These are phyloP conservation scores for Oxyura jamaicensis DNA, from an alignment of 2,113 vertebrate species.

Conservation along the genomic window DNA sequence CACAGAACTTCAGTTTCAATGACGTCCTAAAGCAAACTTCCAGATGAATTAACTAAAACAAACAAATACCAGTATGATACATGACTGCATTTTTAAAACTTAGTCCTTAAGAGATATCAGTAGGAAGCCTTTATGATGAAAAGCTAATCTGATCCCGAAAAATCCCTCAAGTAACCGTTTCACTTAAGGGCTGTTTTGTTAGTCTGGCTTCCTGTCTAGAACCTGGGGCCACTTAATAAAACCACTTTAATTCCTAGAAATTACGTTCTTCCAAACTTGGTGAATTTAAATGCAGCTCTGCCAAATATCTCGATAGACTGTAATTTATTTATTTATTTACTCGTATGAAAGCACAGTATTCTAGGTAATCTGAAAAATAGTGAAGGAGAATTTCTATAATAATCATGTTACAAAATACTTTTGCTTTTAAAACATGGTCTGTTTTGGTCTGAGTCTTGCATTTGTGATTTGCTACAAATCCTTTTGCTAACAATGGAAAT, in stretches of 20 bases:
- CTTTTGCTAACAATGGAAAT: not conserved
- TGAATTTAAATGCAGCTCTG: not conserved
- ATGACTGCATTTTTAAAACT: not conserved
- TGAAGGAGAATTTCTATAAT: not conserved
- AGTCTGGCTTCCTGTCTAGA: not conserved
- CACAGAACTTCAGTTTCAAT: not conserved
- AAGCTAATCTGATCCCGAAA: not conserved
- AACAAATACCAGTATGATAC: not conserved
- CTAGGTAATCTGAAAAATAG: not conserved
- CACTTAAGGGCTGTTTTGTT: not conserved
- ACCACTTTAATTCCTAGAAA: not conserved
- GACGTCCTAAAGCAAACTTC: not conserved
- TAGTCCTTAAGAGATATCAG: not conserved
- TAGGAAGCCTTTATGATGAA: not conserved
- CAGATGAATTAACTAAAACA: not conserved
- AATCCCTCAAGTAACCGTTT: not conserved
- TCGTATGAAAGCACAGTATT: not conserved
- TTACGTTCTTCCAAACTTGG: not conserved
- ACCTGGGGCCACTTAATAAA: constrained; percentile 10
- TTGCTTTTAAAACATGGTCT: not conserved
- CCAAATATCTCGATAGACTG: not conserved
- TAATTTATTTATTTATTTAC: not conserved
- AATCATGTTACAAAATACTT: not conserved
- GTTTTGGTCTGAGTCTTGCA: not conserved
- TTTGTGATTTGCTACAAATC: not conserved